Percentiles rank a stretch among this genome's conserved stretches.
These are phyloP conservation scores for Ammodytes marinus DNA, from an alignment of 2,113 vertebrate genomes.

Conservation along the genomic window DNA sequence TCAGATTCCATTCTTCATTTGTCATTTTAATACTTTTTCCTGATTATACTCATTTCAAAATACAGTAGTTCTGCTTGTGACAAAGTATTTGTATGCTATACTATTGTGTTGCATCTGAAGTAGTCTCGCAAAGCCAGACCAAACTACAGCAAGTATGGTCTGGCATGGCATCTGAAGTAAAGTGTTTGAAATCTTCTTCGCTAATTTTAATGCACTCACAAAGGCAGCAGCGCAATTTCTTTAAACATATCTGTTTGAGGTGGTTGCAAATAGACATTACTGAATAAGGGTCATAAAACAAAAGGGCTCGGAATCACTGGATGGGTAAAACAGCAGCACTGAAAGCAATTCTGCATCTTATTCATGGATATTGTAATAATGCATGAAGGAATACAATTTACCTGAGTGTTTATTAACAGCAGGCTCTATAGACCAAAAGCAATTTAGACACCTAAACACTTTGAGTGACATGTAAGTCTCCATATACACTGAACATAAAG, in stretches of 20 bases:
- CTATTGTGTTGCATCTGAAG: no score
- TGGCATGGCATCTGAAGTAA: no score
- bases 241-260: not conserved
- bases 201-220: no score
- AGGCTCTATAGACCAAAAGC: not conserved
- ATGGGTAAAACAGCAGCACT: not conserved
- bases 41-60: not conserved
- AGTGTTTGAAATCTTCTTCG: no score
- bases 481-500: not conserved
- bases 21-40: not conserved
- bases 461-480: slow-evolving; percentile 12
- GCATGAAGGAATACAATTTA: not conserved
- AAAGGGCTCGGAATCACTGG: not conserved
- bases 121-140: no score
- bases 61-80: not conserved
- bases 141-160: no score
- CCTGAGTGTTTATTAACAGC: not conserved
- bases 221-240: not conserved
- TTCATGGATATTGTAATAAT: not conserved
- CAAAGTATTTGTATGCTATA: no score
- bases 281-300: not conserved
- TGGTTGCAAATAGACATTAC: no score
- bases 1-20: no score
- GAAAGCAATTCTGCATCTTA: slow-evolving; percentile 12
- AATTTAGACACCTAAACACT: not conserved